Conservation (phyloP, 2,113 vertebrate genomes). For the Neolamprologus longior region DNA sequence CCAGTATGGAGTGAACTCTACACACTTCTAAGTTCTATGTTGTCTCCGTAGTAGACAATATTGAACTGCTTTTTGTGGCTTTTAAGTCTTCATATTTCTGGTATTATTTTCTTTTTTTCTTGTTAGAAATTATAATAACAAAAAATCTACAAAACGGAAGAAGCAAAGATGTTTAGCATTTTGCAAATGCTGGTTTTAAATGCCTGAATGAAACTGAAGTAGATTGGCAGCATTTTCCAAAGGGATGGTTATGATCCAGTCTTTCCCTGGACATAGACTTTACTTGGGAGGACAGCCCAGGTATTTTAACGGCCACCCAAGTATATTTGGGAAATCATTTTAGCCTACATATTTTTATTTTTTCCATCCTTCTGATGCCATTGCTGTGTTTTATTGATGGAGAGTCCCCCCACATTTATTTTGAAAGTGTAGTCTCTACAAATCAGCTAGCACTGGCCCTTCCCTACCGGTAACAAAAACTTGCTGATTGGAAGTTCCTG, state of each 20-base stretch:
- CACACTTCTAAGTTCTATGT: neutral
- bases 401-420: neutral
- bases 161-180: neutral
- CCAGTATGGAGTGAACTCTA: neutral
- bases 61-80: neutral
- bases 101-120: neutral
- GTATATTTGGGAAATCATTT: neutral
- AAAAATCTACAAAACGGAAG: neutral
- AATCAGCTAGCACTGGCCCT: neutral
- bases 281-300: neutral
- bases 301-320: neutral
- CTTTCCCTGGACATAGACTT: neutral
- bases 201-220: neutral
- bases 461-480: neutral
- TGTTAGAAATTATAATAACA: neutral
- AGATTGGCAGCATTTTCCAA: neutral
- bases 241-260: neutral
- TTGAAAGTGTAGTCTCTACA: neutral
- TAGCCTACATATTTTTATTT: neutral
- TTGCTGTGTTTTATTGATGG: rapidly evolving
- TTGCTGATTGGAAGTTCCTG: neutral
- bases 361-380: neutral
- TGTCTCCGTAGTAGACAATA: rapidly evolving
- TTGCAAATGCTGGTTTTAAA: neutral
- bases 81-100: neutral